Evolutionary conservation across 2,797 vertebrate genomes (phyloP).

Genomic region (Pseudomugil gertrudae): DNA sequence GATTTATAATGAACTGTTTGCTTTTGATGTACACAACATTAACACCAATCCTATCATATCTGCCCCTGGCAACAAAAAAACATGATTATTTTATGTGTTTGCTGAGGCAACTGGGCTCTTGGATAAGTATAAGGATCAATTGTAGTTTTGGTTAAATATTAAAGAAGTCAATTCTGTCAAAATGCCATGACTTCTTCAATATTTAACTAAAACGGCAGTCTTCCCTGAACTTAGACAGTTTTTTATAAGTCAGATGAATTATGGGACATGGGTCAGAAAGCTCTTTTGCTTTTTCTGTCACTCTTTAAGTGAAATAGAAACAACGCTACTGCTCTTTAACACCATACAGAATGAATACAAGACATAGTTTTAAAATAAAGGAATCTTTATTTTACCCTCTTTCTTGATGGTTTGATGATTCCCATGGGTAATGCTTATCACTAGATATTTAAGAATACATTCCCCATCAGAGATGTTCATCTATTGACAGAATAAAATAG

Average conservation of each 20-base stretch:
- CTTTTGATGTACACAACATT: background rate
- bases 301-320: background rate
- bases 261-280: background rate
- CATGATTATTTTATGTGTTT: conserved; percentile 8
- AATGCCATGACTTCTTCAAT: conserved; percentile 10
- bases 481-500: background rate
- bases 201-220: conserved; percentile 5
- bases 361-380: background rate
- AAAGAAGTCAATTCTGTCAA: conserved; percentile 2
- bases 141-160: conserved; percentile 18
- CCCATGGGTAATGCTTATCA: background rate
- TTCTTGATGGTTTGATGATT: background rate
- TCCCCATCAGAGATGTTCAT: background rate
- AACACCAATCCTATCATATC: background rate
- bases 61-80: background rate
- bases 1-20: background rate
- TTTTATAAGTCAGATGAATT: conserved; percentile 1
- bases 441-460: background rate
- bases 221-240: background rate
- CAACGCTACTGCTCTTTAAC: too few relatives aligned
- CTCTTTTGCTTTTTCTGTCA: background rate
- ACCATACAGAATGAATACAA: too few relatives aligned
- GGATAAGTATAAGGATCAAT: background rate
- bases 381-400: too few relatives aligned
- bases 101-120: background rate